A percentile compares a stretch with the other conserved stretches of the same genome.
Evolutionary conservation across 2,888 invertebrate species (phyloP).

Genomic region (Brachylomia viminalis): DNA sequence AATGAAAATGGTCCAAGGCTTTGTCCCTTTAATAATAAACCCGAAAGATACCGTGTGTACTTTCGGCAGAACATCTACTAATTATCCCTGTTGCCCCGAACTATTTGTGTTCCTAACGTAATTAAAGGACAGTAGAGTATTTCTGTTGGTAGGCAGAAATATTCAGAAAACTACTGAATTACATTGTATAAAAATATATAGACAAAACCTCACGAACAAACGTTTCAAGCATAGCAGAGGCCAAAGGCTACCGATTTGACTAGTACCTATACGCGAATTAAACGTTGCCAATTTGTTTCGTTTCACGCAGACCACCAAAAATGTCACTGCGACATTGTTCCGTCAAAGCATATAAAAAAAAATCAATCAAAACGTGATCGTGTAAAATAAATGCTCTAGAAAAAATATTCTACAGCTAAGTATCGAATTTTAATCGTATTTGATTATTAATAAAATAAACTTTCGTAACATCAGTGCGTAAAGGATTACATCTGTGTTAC

Average conservation of each 20-base stretch:
- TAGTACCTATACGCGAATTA: too few species aligned
- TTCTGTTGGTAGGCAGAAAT: neutral
- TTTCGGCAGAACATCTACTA: slow-evolving; percentile 17
- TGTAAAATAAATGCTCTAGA: too few species aligned
- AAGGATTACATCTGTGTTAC: too few species aligned
- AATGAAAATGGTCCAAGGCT: slow-evolving; percentile 15
- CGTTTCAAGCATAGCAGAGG: neutral
- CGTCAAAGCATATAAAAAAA: neutral
- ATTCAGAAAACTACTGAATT: neutral
- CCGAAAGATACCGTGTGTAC: neutral
- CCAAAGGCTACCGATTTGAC: too few species aligned
- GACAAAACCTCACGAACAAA: neutral
- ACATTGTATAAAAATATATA: too few species aligned
- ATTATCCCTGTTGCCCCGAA: slow-evolving; percentile 4
- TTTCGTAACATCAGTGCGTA: too few species aligned
- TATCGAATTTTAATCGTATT: too few species aligned
- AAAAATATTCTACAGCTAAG: too few species aligned
- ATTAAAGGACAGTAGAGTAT: neutral
- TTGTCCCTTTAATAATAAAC: slow-evolving; percentile 11
- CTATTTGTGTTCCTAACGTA: neutral
- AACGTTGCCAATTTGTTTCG: too few species aligned
- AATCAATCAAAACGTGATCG: too few species aligned
- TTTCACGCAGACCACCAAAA: too few species aligned
- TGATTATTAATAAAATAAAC: too few species aligned
- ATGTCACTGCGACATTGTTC: neutral